Base-by-base conservation (phyloP, 2,113 vertebrate species). In the Noctilio leporinus region DNA sequence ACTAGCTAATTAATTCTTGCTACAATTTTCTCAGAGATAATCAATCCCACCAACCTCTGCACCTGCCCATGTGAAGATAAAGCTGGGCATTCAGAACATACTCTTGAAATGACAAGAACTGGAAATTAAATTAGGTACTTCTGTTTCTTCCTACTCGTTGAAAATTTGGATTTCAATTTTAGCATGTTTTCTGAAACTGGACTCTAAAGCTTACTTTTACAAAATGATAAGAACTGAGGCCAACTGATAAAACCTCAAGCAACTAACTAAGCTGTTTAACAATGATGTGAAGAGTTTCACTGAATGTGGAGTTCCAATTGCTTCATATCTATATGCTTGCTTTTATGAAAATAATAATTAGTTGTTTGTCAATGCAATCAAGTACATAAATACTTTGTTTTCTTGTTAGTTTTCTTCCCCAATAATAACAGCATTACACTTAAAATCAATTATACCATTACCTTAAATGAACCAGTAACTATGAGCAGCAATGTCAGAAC, bases 1-100 rank as follows among this genome's bases (percentile, higher is more conserved):
- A 67, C 49, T 75, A 75, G 24, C 30, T 87, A 89, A 96, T 95
- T 38, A 64, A 91, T 86, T 95, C 51, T 92, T n/a, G 77, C 2
- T 57, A 33, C 4, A 49, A 43, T 33, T 33, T 93, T 67, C 20
- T 76, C 45, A 62, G n/a, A 83, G 65, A 30, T 33, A 69, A n/a
- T 4, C 11, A 75, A 1, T 19, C 4, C 10, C 17, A 0, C 7
- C 35, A 35, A 43, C 3, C 6, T 2, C 38, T 43, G 2, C 20
- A 75, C 30, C 40, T 69, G 6, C 7, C 11, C 57, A 26, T 2
- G 8, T 35, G 17, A 19, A 83, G 33, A 55, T 57, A 75, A 84
- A 77, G 22, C 62, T 88, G 2, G 33, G 5, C 35, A 4, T 80
- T 83, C 30, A 67, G 53, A 70, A 65, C 3, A 28, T 0, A 47